These are phyloP conservation scores for Trichopoda pennipes DNA, from an alignment of 2,888 invertebrate genomes.

Conservation along the genomic window DNA sequence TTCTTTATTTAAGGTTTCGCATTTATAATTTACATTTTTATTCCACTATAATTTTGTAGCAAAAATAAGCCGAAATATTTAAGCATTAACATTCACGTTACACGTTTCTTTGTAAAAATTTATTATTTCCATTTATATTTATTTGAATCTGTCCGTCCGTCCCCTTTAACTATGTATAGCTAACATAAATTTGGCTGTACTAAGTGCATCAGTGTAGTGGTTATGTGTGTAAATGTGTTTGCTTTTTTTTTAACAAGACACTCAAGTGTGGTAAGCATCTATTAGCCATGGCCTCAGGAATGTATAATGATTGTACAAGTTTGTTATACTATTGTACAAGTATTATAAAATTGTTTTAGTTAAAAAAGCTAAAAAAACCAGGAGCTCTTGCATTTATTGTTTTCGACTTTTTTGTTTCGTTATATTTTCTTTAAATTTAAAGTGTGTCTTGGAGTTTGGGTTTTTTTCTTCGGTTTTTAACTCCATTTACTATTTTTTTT, in stretches of 20 bases:
- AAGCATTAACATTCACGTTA: constrained; percentile 48
- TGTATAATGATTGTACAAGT: constrained; percentile 54
- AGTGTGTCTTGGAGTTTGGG: constrained; percentile 33
- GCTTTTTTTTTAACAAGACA: constrained; percentile 56
- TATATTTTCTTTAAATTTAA: constrained; percentile 46
- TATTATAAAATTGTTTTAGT: constrained; percentile 43
- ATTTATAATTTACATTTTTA: constrained; percentile 9
- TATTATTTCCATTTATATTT: constrained; percentile 47
- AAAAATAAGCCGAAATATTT: constrained; percentile 26
- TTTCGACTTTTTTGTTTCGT: constrained; percentile 16
- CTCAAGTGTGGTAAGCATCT: constrained; percentile 62
- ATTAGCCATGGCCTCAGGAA: constrained; percentile 69
- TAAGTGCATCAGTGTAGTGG: background rate
- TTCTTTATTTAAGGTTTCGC: background rate
- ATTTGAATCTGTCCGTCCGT: constrained; percentile 36
- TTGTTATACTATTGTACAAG: constrained; percentile 57
- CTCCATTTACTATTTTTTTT: constrained; percentile 48
- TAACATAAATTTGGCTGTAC: constrained; percentile 28
- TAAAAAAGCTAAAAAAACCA: constrained; percentile 27
- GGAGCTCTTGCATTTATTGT: constrained; percentile 46
- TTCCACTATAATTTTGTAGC: constrained; percentile 42
- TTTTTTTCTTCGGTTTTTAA: background rate
- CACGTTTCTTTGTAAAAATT: constrained; percentile 9
- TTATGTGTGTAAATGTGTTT: constrained; percentile 1
- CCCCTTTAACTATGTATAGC: constrained; percentile 22